phyloP scores from a whole-genome alignment of 2,888 invertebrate genomes.

The Fabriciana adippe region DNA sequence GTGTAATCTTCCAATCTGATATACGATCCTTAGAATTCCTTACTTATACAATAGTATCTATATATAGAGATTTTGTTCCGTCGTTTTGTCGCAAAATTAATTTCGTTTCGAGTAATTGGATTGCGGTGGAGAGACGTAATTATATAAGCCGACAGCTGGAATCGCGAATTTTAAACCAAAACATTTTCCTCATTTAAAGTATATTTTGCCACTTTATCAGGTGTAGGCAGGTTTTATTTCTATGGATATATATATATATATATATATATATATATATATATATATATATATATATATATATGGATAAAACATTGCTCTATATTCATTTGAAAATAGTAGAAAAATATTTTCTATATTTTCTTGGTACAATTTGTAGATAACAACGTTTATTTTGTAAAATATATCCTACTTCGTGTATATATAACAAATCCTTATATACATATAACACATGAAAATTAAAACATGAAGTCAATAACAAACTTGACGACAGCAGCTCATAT shows the following conservation, averaged over 20 bases:
- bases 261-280: too few relatives aligned
- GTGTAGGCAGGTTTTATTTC: constrained; percentile 10
- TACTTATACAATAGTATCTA: constrained; percentile 1
- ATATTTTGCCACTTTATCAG: constrained; percentile 21
- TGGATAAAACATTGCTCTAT: too few relatives aligned
- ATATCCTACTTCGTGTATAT: too few relatives aligned
- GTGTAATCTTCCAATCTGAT: constrained; percentile 12
- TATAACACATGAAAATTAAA: too few relatives aligned
- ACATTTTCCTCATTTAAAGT: constrained; percentile 24
- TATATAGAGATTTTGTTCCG: constrained; percentile 15
- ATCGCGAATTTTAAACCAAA: constrained; percentile 33
- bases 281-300: too few relatives aligned
- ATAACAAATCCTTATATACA: too few relatives aligned
- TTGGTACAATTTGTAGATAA: too few relatives aligned
- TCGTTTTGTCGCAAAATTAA: constrained; percentile 51
- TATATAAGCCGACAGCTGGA: constrained; percentile 40
- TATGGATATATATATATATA: too few relatives aligned
- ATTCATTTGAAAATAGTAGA: not conserved
- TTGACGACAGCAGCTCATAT: too few relatives aligned
- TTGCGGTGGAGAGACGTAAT: constrained; percentile 49
- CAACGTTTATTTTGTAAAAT: too few relatives aligned
- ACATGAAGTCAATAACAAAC: too few relatives aligned
- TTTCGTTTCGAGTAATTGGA: constrained; percentile 51
- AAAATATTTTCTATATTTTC: not conserved
- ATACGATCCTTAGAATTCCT: constrained; percentile 7